phyloP scores from a whole-genome alignment of 2,113 vertebrate genomes.

The Clarias macrocephalus region DNA sequence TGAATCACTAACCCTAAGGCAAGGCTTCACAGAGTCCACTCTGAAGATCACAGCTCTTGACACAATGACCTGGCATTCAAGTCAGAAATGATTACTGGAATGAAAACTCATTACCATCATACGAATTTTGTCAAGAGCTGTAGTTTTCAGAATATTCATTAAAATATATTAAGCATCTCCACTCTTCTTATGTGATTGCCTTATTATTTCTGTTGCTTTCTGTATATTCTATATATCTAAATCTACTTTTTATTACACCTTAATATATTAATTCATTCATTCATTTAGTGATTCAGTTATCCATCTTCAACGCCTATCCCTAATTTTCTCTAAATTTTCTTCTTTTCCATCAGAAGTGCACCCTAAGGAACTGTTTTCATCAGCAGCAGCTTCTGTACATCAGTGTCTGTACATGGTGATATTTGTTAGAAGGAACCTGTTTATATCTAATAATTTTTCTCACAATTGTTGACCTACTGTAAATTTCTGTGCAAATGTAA shows the following conservation, averaged over 20 bases:
- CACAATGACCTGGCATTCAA: neutral
- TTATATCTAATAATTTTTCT: neutral
- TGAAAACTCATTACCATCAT: neutral
- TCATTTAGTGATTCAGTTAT: neutral
- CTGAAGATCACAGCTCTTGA: neutral
- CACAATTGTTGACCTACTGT: neutral
- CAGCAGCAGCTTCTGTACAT: too few relatives aligned
- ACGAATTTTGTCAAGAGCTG: neutral
- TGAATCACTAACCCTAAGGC: too few relatives aligned
- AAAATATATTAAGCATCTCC: too few relatives aligned
- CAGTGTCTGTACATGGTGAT: slow-evolving; percentile 12
- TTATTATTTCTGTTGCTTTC: neutral
- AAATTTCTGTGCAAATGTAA: neutral
- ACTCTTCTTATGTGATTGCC: neutral
- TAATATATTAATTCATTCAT: neutral
- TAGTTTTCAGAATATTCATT: too few relatives aligned
- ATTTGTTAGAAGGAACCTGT: slow-evolving; percentile 2
- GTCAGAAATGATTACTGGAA: neutral
- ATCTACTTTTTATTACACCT: neutral
- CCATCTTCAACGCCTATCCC: neutral
- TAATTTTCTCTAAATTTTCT: neutral
- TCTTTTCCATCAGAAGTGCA: neutral
- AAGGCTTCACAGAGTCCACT: neutral
- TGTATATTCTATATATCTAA: neutral
- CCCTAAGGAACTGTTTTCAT: neutral